phyloP scores from a whole-genome alignment of 2,888 invertebrate species.

The Philereme vetulata region DNA sequence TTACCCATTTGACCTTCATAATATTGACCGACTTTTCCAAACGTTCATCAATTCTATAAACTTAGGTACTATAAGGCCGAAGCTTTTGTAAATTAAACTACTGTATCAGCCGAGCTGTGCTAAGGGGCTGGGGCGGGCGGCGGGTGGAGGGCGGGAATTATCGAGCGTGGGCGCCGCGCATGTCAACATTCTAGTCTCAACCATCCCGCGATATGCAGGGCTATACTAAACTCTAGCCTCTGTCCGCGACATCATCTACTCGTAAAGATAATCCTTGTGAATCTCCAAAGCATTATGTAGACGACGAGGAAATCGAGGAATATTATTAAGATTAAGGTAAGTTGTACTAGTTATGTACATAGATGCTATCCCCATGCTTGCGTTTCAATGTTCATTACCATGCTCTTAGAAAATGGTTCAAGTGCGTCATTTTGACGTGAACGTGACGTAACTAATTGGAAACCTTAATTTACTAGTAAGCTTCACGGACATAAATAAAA shows the following conservation, averaged over 20 bases:
- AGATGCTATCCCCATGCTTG: neutral
- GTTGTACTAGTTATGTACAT: slow-evolving; percentile 24
- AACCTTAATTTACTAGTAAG: slow-evolving; percentile 39
- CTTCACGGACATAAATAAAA: slow-evolving; percentile 16
- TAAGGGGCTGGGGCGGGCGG: slow-evolving; percentile 35
- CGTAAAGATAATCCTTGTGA: slow-evolving; percentile 36
- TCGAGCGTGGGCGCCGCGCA: slow-evolving; percentile 80
- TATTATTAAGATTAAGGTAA: slow-evolving; percentile 59
- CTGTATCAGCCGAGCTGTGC: slow-evolving; percentile 25
- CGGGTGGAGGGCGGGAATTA: slow-evolving; percentile 50
- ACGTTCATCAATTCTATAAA: neutral
- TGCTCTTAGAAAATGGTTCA: slow-evolving; percentile 47
- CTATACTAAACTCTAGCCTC: too few species aligned
- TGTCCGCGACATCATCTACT: slow-evolving; percentile 45
- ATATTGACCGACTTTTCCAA: neutral
- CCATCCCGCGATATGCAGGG: slow-evolving; percentile 59
- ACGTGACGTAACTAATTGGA: slow-evolving; percentile 57
- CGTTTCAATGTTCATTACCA: slow-evolving; percentile 40
- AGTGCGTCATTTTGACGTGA: slow-evolving; percentile 62
- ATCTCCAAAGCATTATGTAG: slow-evolving; percentile 53
- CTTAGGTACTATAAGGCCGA: neutral
- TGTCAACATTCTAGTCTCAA: slow-evolving; percentile 48
- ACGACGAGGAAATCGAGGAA: slow-evolving; percentile 44
- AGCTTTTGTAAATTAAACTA: slow-evolving; percentile 12
- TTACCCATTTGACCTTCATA: neutral